Base-by-base conservation (phyloP, 2,113 vertebrate genomes). In the Rhinopithecus roxellana region DNA sequence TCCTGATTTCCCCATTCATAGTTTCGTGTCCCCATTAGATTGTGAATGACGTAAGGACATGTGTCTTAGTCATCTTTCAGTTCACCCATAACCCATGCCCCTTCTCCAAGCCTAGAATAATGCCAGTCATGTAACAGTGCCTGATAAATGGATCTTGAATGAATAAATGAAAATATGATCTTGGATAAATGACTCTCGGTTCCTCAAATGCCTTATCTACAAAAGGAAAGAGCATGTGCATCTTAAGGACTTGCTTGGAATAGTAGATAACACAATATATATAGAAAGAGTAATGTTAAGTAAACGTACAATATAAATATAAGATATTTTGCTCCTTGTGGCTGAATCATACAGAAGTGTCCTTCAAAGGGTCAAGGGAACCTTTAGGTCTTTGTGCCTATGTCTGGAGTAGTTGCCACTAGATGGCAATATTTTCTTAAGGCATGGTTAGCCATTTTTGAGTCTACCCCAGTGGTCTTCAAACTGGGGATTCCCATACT, bases 371-470 rank as follows among this genome's bases (percentile, higher is more conserved):
- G 72, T 94, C 92, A 89, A 87, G 38, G 70, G 78, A 96, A 82
- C 72, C 75, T 81, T 79, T 88, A 77, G 94, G 94, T 94, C 96
- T 32, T 82, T 85, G 88, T 95, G 88, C 90, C 96, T 93, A 95
- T 0, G 40, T 92, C 88, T 82, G 79, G 94, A 96, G 69, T 77
- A 96, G 87, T 89, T 93, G 85, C 97, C 97, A 94, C 97, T 98
- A 98, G 97, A 74, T 97, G 98, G 98, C 97, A 96, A 88, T 96
- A 55, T 96, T 95, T 97, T 97, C 96, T 97, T 89, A 92, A 96
- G 16, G n/a, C 98, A 92, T 16, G 1, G 48, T 50, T 72, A 79
- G 64, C 27, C 70, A 75, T 93, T 81, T 93, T 93, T 93, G 20
- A 79, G 69, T 86, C 83, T 74, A 35, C 10, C 20, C n/a, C 43